Conservation (phyloP, 2,113 vertebrate genomes). For the Microtus montanus region DNA sequence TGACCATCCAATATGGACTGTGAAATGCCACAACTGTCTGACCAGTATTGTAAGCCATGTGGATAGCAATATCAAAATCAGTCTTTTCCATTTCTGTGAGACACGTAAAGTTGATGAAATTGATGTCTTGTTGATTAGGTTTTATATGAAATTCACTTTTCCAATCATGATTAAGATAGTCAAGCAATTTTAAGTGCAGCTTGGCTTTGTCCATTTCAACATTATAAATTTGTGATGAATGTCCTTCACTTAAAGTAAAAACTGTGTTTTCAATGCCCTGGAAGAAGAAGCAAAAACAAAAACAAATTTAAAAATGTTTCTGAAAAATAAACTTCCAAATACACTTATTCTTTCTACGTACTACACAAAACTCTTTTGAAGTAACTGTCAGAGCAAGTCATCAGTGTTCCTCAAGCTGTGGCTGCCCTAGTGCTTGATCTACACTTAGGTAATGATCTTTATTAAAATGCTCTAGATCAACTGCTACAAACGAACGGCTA, state of each 20-base stretch:
- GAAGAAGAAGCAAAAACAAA: slow-evolving; percentile 63
- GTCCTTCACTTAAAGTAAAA: slow-evolving; percentile 88
- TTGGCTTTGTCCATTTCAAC: slow-evolving; percentile 91
- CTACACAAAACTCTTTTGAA: slow-evolving; percentile 26
- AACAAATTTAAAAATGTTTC: not conserved
- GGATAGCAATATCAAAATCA: slow-evolving; percentile 94
- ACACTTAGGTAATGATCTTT: not conserved
- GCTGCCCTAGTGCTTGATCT: not conserved
- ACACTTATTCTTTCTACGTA: slow-evolving; percentile 34
- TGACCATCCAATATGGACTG: slow-evolving; percentile 98
- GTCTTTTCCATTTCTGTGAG: slow-evolving; percentile 86
- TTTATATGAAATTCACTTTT: slow-evolving; percentile 88
- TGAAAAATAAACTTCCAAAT: slow-evolving; percentile 38
- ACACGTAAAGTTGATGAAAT: slow-evolving; percentile 92
- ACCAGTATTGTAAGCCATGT: slow-evolving; percentile 91
- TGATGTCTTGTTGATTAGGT: slow-evolving; percentile 92
- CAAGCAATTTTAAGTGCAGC: slow-evolving; percentile 89
- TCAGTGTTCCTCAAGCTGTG: slow-evolving; percentile 21
- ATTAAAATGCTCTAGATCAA: slow-evolving; percentile 34
- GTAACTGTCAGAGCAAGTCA: slow-evolving; percentile 5
- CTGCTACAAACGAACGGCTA: not conserved
- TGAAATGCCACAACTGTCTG: slow-evolving; percentile 92
- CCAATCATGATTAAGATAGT: slow-evolving; percentile 96
- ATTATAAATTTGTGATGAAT: slow-evolving; percentile 93
- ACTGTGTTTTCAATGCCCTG: slow-evolving; percentile 86